A percentile compares a stretch with the other conserved stretches of the same genome.
Conservation (phyloP, 2,797 vertebrate genomes). For the Artibeus lituratus region DNA sequence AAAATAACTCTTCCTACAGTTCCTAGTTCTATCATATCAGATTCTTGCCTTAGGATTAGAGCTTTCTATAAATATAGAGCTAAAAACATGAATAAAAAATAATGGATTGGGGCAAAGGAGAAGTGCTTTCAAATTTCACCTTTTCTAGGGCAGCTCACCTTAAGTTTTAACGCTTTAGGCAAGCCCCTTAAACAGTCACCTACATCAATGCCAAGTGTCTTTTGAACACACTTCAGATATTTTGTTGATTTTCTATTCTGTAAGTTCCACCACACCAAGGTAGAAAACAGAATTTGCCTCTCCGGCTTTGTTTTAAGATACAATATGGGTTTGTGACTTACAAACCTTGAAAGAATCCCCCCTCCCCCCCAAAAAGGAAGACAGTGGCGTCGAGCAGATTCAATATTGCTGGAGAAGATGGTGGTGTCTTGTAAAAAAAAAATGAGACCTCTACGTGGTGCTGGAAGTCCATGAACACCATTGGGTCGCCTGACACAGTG, state of each 20-base stretch:
- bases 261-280: neutral
- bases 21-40: neutral
- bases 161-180: neutral
- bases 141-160: neutral
- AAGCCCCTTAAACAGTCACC: neutral
- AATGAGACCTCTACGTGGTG: neutral
- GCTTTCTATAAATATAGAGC: neutral
- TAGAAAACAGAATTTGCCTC: neutral
- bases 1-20: neutral
- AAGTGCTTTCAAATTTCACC: neutral
- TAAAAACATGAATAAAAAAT: neutral
- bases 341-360: neutral
- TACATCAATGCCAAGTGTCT: neutral
- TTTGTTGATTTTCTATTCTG: neutral
- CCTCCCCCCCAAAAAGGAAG: neutral
- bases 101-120: neutral
- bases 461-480: neutral
- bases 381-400: neutral
- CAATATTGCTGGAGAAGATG: neutral
- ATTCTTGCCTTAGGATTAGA: neutral
- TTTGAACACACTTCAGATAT: neutral
- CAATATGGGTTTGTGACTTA: neutral
- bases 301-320: neutral
- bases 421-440: neutral
- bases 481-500: rapidly evolving